Percentiles rank a stretch among this genome's conserved stretches.
Conservation (phyloP, 2,888 invertebrate species). For the Xanthorhoe designata region DNA sequence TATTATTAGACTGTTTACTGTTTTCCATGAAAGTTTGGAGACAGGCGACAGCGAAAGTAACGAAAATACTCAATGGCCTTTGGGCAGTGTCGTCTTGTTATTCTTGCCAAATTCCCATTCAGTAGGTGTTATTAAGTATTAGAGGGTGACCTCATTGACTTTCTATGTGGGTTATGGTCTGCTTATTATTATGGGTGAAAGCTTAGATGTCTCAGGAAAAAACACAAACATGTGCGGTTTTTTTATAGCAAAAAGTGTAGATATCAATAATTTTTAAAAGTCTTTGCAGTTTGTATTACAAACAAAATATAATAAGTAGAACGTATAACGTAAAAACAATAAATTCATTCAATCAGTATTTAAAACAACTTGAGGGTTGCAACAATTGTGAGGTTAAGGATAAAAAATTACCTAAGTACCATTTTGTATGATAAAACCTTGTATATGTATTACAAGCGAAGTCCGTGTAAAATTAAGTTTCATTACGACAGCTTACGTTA, state of each 20-base stretch:
- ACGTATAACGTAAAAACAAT: no score
- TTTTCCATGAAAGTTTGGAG: constrained; percentile 24
- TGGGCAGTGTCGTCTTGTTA: constrained; percentile 21
- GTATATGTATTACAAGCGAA: background rate
- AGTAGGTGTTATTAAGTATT: constrained; percentile 2
- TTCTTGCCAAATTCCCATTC: constrained; percentile 33
- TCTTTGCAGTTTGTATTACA: no score
- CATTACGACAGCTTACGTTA: background rate
- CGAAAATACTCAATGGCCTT: constrained; percentile 34
- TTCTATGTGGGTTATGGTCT: constrained; percentile 13
- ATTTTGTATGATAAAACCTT: no score
- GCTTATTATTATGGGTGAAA: background rate
- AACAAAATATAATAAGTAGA: no score
- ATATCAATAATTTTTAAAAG: no score
- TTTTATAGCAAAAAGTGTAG: no score
- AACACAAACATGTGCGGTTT: background rate
- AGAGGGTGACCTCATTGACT: constrained; percentile 24
- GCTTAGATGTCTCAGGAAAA: background rate
- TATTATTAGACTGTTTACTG: constrained; percentile 17
- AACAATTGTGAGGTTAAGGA: no score
- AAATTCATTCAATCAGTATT: no score
- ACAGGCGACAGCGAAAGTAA: constrained; percentile 30
- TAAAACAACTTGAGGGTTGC: no score
- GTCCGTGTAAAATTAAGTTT: background rate
- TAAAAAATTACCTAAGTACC: no score